Base-by-base conservation (phyloP, 2,888 invertebrate genomes). In the Brachyptera putata region DNA sequence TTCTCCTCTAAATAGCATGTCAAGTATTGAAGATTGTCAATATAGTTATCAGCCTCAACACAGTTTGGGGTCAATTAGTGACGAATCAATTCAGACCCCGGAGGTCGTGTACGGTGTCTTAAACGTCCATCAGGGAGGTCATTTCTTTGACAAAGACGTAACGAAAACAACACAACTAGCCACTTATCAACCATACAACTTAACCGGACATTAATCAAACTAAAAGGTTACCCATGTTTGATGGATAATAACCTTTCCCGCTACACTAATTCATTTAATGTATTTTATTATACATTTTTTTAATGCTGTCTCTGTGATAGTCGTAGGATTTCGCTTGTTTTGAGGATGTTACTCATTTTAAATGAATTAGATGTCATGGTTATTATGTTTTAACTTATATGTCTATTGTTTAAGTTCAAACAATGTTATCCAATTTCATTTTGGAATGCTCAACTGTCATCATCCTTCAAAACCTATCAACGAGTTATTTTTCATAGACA, bases 221-320 rank as follows among this genome's bases (percentile, higher is more conserved):
- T 59, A 59, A 59, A 59, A 59, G 59, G 53, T 55, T 59, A 53
- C 55, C 30, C 55, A 21, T 59, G 59, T 59, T 22, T 22, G 7
- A 7, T 30, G 43, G n/a, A 16, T 43, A 43, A 16, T 16, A 34
- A 34, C 34, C 53, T 53, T 53, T 53, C 18, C 16, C 53, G 53
- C 34, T n/a, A 53, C 53, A 21, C 13, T 34, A 16, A 53, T 4
- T 18, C 53, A 3, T 53, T 53, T 53, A 53, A 53, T 53, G 53
- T 34, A 16, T 53, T 53, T 53, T 53, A 36, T 53, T n/a, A 30
- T 34, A 53, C 2, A 36, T 30, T 43, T 30, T 53, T 53, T 16
- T 58, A 37, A 36, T 48, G 24, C 30, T 48, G 14, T 25, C 55
- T 18, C 21, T 37, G 14, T 56, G 37, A 36, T n/a, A 22, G 22